These are phyloP conservation scores for Gymnoscopelus braueri DNA, from an alignment of 2,797 vertebrate species.

Conservation along the genomic window DNA sequence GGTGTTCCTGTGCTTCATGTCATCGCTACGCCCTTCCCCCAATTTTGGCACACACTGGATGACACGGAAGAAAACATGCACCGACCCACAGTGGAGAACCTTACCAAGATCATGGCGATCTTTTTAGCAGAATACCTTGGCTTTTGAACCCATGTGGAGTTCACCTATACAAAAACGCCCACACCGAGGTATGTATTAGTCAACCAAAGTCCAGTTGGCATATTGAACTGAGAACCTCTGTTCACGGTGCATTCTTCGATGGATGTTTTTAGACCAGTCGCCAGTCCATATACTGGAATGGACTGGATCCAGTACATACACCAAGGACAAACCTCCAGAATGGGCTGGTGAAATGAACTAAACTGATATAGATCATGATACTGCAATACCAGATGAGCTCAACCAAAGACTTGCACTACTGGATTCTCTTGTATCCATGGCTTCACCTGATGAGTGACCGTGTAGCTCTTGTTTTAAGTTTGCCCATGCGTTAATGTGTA, in stretches of 20 bases:
- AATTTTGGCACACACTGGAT: slow-evolving; percentile 89
- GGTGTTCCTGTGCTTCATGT: slow-evolving; percentile 90
- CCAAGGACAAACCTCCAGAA: neutral
- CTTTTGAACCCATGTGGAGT: slow-evolving; percentile 63
- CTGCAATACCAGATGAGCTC: slow-evolving; percentile 17
- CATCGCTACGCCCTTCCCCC: slow-evolving; percentile 90
- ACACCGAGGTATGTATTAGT: neutral
- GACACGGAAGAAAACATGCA: slow-evolving; percentile 90
- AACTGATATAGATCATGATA: neutral
- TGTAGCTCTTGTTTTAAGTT: neutral
- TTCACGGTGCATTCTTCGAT: neutral
- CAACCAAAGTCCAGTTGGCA: neutral
- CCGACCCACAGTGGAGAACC: slow-evolving; percentile 86
- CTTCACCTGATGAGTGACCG: neutral
- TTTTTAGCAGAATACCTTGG: slow-evolving; percentile 89
- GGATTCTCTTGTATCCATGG: slow-evolving; percentile 1
- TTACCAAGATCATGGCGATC: slow-evolving; percentile 86
- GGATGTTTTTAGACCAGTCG: neutral
- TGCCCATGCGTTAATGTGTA: slow-evolving; percentile 13
- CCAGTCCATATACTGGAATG: neutral
- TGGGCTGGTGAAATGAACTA: neutral
- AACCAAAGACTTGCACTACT: slow-evolving; percentile 44
- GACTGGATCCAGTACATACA: neutral
- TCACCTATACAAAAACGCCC: neutral
- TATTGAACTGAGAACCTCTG: neutral